Evolutionary conservation across 2,888 invertebrate species (phyloP), one percentile per base, ranked within the genome.

Genomic region (Rapana venosa): DNA sequence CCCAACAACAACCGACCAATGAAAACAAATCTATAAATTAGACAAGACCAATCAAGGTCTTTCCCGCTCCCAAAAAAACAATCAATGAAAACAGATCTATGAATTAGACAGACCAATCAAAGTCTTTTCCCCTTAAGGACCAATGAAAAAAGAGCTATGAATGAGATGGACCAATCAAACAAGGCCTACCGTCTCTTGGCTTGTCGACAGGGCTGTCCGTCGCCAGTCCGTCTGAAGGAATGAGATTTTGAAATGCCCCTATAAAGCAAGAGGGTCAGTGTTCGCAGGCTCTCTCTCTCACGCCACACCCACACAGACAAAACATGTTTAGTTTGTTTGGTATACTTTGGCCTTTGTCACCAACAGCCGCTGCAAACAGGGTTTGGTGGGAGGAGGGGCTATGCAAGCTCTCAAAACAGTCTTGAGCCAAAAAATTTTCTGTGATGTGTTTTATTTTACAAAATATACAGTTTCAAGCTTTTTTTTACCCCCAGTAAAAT

Each of bases 221-320:
- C 90, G 92, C 92, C 91, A 94, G 94, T 77, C 97, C 97, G 96
- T 97, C 97, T 97, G 97, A 97, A 97, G 97, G 97, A 97, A 97
- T 97, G 97, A 97, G 97, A 97, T 97, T 97, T 97, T 97, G 97
- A 97, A 97, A 97, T 97, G 97, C 97, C 96, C 97, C 97, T 97
- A 97, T 97, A 97, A 97, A 92, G 93, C 96, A 95, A 91, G 93
- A 92, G 93, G 93, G 93, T 92, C 92, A 92, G 90, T 47, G 81
- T 47, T 83, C 58, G 74, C 84, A 83, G 77, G 87, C 84, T 87
- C 89, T 77, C 91, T 77, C 91, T 74, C 91, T 91, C 47, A 47
- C 36, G 4, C 81, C 66, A 56, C 91, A 91, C 17, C 15, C 79
- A n/a, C 79, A 79, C 79, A 32, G 20, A 32, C 32, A 47, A 47